Conservation (phyloP, 1,140 invertebrate species). For the Calliopsis andreniformis region DNA sequence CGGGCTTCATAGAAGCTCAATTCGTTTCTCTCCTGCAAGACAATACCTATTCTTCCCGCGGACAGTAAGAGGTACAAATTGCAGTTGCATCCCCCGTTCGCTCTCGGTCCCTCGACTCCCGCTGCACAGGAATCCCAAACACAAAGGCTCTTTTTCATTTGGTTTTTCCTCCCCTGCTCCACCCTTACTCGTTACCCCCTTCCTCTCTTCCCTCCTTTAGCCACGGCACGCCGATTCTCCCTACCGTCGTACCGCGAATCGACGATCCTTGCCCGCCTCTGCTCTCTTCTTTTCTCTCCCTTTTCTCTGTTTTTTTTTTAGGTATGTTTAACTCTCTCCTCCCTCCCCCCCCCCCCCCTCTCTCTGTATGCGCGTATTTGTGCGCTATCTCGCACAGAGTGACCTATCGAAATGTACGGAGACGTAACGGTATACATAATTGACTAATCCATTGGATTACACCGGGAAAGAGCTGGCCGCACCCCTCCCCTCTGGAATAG, state of each 20-base stretch:
- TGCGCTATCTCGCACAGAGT: slow-evolving; percentile 23
- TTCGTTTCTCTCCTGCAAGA: slow-evolving; percentile 81
- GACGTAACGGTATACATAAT: slow-evolving; percentile 65
- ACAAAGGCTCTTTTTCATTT: slow-evolving; percentile 80
- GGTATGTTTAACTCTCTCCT: too few relatives aligned
- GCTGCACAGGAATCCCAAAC: slow-evolving; percentile 74
- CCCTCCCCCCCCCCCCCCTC: too few relatives aligned
- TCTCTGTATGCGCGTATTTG: slow-evolving; percentile 22
- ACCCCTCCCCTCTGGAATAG: not conserved
- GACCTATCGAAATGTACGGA: slow-evolving; percentile 61
- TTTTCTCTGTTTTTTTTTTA: too few relatives aligned
- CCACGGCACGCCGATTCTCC: slow-evolving; percentile 31
- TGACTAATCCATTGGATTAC: slow-evolving; percentile 67
- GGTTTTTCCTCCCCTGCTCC: slow-evolving; percentile 69
- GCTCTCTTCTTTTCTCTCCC: too few relatives aligned
- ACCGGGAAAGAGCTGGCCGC: slow-evolving; percentile 44
- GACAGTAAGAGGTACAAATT: slow-evolving; percentile 82
- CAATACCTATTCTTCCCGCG: slow-evolving; percentile 80
- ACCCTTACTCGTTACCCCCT: slow-evolving; percentile 20
- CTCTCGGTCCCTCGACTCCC: slow-evolving; percentile 43
- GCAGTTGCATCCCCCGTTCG: slow-evolving; percentile 74
- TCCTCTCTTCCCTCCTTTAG: not conserved
- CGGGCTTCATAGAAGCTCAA: slow-evolving; percentile 79
- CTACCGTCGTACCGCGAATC: slow-evolving; percentile 29
- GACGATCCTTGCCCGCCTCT: slow-evolving; percentile 26